Percentiles rank a stretch among this genome's conserved stretches.
phyloP scores from a whole-genome alignment of 2,888 invertebrate genomes.

The Antheraea yamamai region DNA sequence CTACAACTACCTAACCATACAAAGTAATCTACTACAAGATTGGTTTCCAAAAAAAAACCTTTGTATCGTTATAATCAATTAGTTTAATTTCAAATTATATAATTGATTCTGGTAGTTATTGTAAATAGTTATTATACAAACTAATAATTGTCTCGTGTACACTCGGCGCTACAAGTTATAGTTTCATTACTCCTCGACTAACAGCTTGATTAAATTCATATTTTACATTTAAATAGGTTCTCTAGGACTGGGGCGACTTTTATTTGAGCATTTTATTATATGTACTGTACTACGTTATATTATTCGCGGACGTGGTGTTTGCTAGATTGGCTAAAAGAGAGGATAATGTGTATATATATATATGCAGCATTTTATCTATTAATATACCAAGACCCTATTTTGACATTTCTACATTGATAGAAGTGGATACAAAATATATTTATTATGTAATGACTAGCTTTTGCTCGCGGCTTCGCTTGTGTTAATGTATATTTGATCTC shows the following conservation, averaged over 20 bases:
- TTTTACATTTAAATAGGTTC: neutral
- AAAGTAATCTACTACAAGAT: too few species aligned
- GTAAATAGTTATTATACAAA: neutral
- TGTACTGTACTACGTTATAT: neutral
- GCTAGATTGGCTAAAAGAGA: too few species aligned
- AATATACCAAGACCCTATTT: too few species aligned
- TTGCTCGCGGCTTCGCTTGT: too few species aligned
- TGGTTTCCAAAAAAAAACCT: too few species aligned
- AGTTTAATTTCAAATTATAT: neutral
- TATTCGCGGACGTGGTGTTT: neutral
- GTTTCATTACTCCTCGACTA: neutral
- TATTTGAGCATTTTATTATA: neutral
- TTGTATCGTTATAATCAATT: neutral
- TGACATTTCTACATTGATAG: too few species aligned
- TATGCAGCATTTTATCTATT: too few species aligned
- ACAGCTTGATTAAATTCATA: slow-evolving; percentile 12
- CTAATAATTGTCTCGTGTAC: neutral
- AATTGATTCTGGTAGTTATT: neutral
- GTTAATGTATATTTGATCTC: too few species aligned
- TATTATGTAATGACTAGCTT: too few species aligned
- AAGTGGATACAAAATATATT: too few species aligned
- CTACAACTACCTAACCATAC: too few species aligned
- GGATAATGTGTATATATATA: too few species aligned
- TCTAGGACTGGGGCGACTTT: neutral
- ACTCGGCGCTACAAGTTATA: neutral